Percentiles rank a stretch among this genome's conserved stretches.
Evolutionary conservation across 2,888 invertebrate species (phyloP).

Genomic region (Tortricodes alternella): DNA sequence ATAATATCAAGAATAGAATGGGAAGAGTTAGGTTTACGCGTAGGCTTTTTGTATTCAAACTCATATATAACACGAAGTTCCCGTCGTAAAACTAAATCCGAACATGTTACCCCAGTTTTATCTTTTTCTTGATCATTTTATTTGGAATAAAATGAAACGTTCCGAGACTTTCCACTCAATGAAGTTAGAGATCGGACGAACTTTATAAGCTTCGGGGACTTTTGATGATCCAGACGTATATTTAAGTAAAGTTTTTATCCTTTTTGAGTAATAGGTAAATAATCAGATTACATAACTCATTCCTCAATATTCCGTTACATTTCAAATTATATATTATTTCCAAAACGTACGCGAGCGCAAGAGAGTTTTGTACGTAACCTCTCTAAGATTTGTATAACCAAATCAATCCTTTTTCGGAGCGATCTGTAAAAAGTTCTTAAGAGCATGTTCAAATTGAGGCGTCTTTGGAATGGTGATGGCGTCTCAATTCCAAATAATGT

Average conservation of each 20-base stretch:
- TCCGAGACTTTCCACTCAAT: slow-evolving; percentile 7
- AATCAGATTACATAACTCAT: too few species aligned
- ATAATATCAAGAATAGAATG: slow-evolving; percentile 21
- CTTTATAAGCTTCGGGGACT: not conserved
- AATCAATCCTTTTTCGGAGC: too few species aligned
- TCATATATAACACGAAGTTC: slow-evolving; percentile 15
- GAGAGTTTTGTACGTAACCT: too few species aligned
- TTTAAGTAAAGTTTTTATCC: not conserved
- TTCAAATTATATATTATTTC: too few species aligned
- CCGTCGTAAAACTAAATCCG: slow-evolving; percentile 26
- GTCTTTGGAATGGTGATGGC: too few species aligned
- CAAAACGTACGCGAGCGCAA: too few species aligned
- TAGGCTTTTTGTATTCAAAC: slow-evolving; percentile 27
- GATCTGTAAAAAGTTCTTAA: too few species aligned
- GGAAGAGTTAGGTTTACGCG: slow-evolving; percentile 15
- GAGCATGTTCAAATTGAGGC: too few species aligned
- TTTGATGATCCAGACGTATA: not conserved
- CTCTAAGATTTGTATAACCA: too few species aligned
- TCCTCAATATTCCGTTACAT: too few species aligned
- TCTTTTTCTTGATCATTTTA: slow-evolving; percentile 24
- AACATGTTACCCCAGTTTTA: slow-evolving; percentile 15
- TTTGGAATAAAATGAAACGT: slow-evolving; percentile 3
- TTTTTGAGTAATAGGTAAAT: too few species aligned
- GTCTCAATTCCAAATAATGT: too few species aligned
- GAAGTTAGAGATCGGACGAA: slow-evolving; percentile 1